Evolutionary conservation across 1,140 invertebrate genomes (phyloP), one percentile per base, ranked within the genome.

Genomic region (Drosophila melanica): DNA sequence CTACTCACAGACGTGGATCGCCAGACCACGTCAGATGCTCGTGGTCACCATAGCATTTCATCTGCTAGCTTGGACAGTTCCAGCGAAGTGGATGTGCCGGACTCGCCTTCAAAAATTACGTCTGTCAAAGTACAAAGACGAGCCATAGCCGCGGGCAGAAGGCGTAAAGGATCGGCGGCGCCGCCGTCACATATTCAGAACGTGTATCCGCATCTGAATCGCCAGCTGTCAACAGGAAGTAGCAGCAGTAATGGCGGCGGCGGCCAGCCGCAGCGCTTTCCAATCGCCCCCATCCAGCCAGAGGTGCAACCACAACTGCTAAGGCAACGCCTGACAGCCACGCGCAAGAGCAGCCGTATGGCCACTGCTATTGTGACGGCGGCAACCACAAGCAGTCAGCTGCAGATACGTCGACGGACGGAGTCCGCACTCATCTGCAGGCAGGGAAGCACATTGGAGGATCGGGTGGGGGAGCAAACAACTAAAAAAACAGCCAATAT

Each of bases 1-100:
- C 35, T 85, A 12, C 62, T 75, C 14, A 92, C 93, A 76, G 79
- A 93, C 81, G 53, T 93, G 85, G 54, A 94, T 92, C 18, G 93
- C 85, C 65, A 93, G 30, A 91, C 89, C 10, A 90, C 91, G 11
- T 84, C 81, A 2, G 89, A 92, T 68, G 59, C 57, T 0, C 53
- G 80, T 9, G 74, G 74, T 1, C 79, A 79, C 7, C 58, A 75
- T n/a, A 90, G 90, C 37, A 79, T 89, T 3, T 90, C 84, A 10
- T 90, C 89, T 0, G 68, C 70, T 14, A 90, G 82, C 39, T 33
- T 87, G 9, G 89, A 90, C 51, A 86, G 87, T 18, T 90, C 82
- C 20, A 90, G 89, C 68, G 89, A 90, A n/a, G 37, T 75, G 11
- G 84, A 87, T 1, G 30, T 42, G 20, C 45, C 41, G 63, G 20